These are phyloP conservation scores for Erynnis tages DNA, from an alignment of 2,888 invertebrate species.

Conservation along the genomic window DNA sequence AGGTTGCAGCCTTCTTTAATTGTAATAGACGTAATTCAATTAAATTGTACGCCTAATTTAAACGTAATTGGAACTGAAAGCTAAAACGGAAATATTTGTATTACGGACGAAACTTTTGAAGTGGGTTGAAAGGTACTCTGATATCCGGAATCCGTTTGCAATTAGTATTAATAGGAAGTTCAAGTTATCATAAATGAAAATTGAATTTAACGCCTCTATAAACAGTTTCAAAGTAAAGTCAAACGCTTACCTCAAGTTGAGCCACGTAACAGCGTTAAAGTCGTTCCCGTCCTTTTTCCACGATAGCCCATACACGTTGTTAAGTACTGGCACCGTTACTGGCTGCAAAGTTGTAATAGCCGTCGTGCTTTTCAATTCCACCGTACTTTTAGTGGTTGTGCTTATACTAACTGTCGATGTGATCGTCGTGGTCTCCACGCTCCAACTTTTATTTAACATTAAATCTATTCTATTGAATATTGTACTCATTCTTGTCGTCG, in stretches of 20 bases:
- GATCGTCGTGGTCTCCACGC: slow-evolving; percentile 71
- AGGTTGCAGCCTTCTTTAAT: no score
- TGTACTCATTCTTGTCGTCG: slow-evolving; percentile 69
- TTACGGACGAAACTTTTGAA: no score
- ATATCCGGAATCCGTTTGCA: neutral
- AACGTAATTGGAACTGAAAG: no score
- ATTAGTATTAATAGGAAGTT: neutral
- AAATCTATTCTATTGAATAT: slow-evolving; percentile 75
- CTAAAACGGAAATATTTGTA: no score
- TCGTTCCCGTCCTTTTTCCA: slow-evolving; percentile 77
- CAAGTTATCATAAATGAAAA: neutral
- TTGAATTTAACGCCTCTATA: neutral
- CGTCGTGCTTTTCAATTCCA: slow-evolving; percentile 53
- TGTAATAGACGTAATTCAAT: neutral
- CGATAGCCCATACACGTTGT: slow-evolving; percentile 70
- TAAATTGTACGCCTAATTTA: no score
- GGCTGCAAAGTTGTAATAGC: slow-evolving; percentile 49
- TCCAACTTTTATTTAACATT: slow-evolving; percentile 78
- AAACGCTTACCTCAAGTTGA: slow-evolving; percentile 66
- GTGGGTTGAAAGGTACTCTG: no score
- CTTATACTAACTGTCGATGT: slow-evolving; percentile 73
- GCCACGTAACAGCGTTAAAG: slow-evolving; percentile 66
- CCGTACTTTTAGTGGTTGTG: slow-evolving; percentile 58
- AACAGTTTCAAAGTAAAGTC: slow-evolving; percentile 23
- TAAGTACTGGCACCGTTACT: slow-evolving; percentile 52